phyloP scores from a whole-genome alignment of 1,140 invertebrate genomes.

The Drosophila hydei region DNA sequence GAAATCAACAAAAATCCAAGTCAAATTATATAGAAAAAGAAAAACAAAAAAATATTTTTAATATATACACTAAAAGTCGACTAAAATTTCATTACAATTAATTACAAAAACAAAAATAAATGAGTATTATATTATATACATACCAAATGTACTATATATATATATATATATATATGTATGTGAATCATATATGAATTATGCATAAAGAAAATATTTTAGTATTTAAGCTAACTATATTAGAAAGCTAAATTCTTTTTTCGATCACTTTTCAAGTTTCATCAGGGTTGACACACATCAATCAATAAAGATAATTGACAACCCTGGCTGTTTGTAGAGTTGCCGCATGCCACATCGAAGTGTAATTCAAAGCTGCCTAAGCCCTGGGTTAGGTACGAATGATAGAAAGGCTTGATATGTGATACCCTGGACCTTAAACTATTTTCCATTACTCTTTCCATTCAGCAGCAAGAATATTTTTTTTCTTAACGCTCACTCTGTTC shows the following conservation, averaged over 20 bases:
- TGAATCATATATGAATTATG: constrained; percentile 13
- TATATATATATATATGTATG: constrained; percentile 17
- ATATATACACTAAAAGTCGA: constrained; percentile 59
- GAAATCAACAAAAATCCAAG: constrained; percentile 49
- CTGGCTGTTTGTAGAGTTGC: constrained; percentile 13
- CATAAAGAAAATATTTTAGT: constrained; percentile 12
- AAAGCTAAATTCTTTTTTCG: constrained; percentile 8
- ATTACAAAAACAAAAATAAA: constrained; percentile 27
- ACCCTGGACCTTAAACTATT: constrained; percentile 14
- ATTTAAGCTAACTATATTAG: constrained; percentile 18
- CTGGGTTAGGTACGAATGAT: neutral
- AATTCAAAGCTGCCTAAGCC: constrained; percentile 28
- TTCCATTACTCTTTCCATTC: neutral
- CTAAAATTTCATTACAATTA: constrained; percentile 56
- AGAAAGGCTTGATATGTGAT: constrained; percentile 43
- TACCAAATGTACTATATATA: constrained; percentile 9
- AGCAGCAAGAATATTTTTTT: neutral
- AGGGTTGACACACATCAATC: constrained; percentile 33
- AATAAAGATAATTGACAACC: constrained; percentile 10
- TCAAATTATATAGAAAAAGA: constrained; percentile 65
- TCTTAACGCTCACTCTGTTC: neutral
- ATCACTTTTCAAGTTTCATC: constrained; percentile 5
- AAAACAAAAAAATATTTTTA: constrained; percentile 59
- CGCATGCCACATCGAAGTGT: constrained; percentile 29
- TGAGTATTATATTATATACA: constrained; percentile 53